These are phyloP conservation scores for Sycobia sp. DNA, from an alignment of 1,140 invertebrate genomes.

Conservation along the genomic window DNA sequence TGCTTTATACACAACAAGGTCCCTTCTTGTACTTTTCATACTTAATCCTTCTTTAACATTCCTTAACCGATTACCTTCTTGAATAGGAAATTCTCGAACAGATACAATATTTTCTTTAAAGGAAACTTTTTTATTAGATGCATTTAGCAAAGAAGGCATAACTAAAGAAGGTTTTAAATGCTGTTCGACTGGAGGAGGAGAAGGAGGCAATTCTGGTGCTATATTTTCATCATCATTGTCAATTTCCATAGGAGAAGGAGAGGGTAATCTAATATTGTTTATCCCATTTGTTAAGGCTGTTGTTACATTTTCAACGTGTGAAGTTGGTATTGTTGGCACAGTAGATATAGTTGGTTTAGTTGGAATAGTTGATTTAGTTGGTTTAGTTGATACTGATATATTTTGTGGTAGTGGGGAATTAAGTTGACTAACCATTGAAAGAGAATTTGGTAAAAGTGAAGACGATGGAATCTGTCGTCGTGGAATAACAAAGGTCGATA, in stretches of 20 bases:
- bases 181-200: neutral
- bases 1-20: neutral
- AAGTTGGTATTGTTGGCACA: too few relatives aligned
- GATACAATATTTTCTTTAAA: conserved; percentile 36
- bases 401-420: neutral
- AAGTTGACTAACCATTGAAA: neutral
- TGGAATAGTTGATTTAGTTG: too few relatives aligned
- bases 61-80: conserved; percentile 40
- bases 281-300: conserved; percentile 8
- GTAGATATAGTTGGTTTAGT: too few relatives aligned
- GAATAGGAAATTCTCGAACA: conserved; percentile 42
- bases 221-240: neutral
- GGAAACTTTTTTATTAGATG: conserved; percentile 24
- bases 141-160: conserved; percentile 1
- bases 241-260: neutral
- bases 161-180: conserved; percentile 4
- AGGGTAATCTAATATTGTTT: neutral
- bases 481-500: conserved; percentile 5
- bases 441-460: conserved; percentile 3
- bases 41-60: conserved; percentile 42
- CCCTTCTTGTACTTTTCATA: conserved; percentile 25
- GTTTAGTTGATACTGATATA: neutral
- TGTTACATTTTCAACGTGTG: too few relatives aligned
- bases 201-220: neutral
- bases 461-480: conserved; percentile 9